Evolutionary conservation across 2,888 invertebrate genomes (phyloP), one percentile per base, ranked within the genome.

Genomic region (Napeogenes sylphis): DNA sequence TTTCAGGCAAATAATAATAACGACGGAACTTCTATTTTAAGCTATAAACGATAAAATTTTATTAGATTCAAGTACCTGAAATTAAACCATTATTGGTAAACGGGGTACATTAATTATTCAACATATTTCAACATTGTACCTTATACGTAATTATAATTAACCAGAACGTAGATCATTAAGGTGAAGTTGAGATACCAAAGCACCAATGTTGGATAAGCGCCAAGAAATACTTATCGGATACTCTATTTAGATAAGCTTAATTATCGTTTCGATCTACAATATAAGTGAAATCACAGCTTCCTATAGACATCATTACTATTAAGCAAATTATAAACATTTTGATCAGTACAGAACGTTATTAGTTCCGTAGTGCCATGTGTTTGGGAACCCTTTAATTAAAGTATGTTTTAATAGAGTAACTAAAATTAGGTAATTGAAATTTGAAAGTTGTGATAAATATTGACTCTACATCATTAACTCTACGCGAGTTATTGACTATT

Each of bases 141-240:
- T 6, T 12, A 42, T 35, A 42, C 42, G 2, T 10, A 42, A 14
- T 47, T 47, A 21, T 51, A 51, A 30, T 12, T 30, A 51, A 51
- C 30, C 12, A 51, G 21, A 51, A 21, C 10, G 51, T 10, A 51
- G 51, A 30, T 51, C 30, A 51, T 51, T 51, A 51, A 30, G 51
- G 51, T 51, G 51, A 51, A 51, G 30, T 30, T 51, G 21, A 51
- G 51, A 30, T 30, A 51, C 51, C 51, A 8, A 51, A 30, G 30
- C 30, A 51, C 30, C 42, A 42, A 12, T 42, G 51, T 51, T 51
- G 51, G 51, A 51, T 51, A 10, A 51, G 12, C 21, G 51, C 51
- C 51, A 51, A 51, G 51, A 51, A 51, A 51, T 51, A 51, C 30
- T n/a, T 51, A 51, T 51, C 30, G 51, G 51, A 51, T 42, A 30